These are phyloP conservation scores for Lymantria monacha DNA, from an alignment of 2,888 invertebrate genomes.

Conservation along the genomic window DNA sequence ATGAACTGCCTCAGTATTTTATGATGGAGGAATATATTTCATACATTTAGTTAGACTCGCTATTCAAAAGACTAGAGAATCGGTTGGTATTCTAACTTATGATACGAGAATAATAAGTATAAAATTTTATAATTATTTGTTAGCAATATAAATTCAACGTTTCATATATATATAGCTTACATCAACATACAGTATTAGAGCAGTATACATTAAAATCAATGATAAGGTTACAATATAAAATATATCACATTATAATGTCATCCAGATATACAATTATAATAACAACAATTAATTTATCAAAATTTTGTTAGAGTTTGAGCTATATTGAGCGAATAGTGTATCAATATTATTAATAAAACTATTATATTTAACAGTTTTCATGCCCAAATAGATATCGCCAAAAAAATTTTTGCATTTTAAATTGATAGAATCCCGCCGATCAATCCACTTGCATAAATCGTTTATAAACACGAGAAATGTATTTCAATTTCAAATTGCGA, in stretches of 20 bases:
- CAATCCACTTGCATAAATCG: no score
- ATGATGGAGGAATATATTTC: neutral
- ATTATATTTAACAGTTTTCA: neutral
- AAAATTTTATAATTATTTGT: slow-evolving; percentile 41
- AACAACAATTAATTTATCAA: no score
- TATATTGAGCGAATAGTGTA: neutral
- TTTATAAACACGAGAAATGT: no score
- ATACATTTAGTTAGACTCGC: neutral
- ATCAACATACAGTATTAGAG: slow-evolving; percentile 37
- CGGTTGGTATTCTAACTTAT: slow-evolving; percentile 11
- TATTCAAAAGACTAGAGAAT: neutral
- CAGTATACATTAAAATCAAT: neutral
- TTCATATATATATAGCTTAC: slow-evolving; percentile 44
- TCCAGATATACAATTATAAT: neutral
- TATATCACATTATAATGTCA: neutral
- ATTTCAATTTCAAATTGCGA: no score
- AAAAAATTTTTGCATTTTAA: neutral
- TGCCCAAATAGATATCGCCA: neutral
- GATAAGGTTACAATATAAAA: neutral
- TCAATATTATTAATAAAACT: neutral
- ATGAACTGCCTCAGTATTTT: neutral
- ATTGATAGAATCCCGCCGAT: no score
- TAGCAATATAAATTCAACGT: slow-evolving; percentile 60
- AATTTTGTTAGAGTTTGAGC: neutral
- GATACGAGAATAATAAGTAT: slow-evolving; percentile 34